Conservation (phyloP, 2,888 invertebrate species). For the Conchocele bisecta region DNA sequence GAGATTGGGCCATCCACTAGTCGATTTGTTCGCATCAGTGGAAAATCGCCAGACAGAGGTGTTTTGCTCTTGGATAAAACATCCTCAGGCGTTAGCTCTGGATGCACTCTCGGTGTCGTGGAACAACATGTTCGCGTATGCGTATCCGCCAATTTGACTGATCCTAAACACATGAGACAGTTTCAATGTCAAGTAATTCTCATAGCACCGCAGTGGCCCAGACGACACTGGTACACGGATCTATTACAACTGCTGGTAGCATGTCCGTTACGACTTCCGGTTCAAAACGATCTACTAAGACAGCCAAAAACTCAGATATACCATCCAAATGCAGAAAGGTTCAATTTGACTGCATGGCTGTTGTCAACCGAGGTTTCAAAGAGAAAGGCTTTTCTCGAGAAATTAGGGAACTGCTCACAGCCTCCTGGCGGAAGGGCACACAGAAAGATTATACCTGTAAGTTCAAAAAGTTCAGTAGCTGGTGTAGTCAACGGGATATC, state of each 20-base stretch:
- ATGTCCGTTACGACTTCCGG: slow-evolving; percentile 14
- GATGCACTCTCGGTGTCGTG: slow-evolving; percentile 11
- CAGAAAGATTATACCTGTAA: slow-evolving; percentile 29
- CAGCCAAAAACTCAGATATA: slow-evolving; percentile 22
- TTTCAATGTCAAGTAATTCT: slow-evolving; percentile 16
- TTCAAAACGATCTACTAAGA: slow-evolving; percentile 9
- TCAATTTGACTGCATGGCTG: slow-evolving; percentile 27
- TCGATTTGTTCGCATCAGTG: slow-evolving; percentile 38
- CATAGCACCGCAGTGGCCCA: slow-evolving; percentile 29
- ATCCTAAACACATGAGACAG: slow-evolving; percentile 24
- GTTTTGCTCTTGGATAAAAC: slow-evolving; percentile 18
- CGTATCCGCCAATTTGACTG: slow-evolving; percentile 41
- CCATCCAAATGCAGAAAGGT: slow-evolving; percentile 17
- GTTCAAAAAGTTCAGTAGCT: slow-evolving; percentile 37
- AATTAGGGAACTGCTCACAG: slow-evolving; percentile 31
- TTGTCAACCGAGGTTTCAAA: slow-evolving; percentile 21
- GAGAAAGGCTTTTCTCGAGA: slow-evolving; percentile 28
- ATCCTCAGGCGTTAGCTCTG: slow-evolving; percentile 16
- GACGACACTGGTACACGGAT: slow-evolving; percentile 14
- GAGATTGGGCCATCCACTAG: slow-evolving; percentile 6
- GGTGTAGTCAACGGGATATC: slow-evolving; percentile 39
- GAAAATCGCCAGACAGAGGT: slow-evolving; percentile 19
- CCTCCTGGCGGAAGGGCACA: slow-evolving; percentile 34
- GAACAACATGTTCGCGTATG: slow-evolving; percentile 33
- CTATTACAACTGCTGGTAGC: slow-evolving; percentile 25